Base-by-base conservation (phyloP, 1,140 invertebrate genomes). In the Zaprionus tsacasi region DNA sequence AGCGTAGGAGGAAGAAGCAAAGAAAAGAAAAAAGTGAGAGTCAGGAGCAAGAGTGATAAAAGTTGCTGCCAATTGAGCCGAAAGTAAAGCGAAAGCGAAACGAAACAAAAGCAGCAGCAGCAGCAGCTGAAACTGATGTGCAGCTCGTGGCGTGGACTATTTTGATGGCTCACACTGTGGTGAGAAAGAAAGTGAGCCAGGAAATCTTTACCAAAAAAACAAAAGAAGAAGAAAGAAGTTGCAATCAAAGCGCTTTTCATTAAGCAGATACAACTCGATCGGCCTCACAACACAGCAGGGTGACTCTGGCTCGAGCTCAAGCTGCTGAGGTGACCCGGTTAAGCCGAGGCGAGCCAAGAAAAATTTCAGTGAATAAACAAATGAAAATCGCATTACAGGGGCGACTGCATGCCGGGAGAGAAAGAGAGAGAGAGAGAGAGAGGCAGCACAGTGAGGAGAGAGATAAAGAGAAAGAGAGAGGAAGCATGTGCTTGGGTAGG, bases 351-450 rank as follows among this genome's bases (percentile, higher is more conserved):
- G 40, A 15, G 40, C 40, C 40, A 45, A 45, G 40, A 45, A 45
- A 45, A 45, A 45, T 45, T 45, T 6, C 40, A 45, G n/a, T 45
- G 40, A 45, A 45, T 45, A 45, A 45, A 45, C 40, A 45, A 45
- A 45, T 45, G 40, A 43, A 43, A 43, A 43, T 43, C 40, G 40
- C 40, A 43, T 43, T 43, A 43, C n/a, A 15, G 7, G 40, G 40
- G 40, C 40, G n/a, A 43, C 40, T 15, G 2, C 40, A 43, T 15
- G 40, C n/a, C n/a, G n/a, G 74, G 40, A 43, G n/a, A 43, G 7
- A 15, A 1, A 8, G 40, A 43, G n/a, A 10, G n/a, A 15, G 40
- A 15, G 40, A 43, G 5, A 43, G n/a, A 43, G 40, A 15, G 40
- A 15, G 6, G n/a, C n/a, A n/a, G n/a, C n/a, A n/a, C n/a, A 45